Evolutionary conservation across 37 sponge, comb jelly and placozoan species (phyloP), one percentile per base, ranked within the genome.

Genomic region (Haliclona indistincta): DNA sequence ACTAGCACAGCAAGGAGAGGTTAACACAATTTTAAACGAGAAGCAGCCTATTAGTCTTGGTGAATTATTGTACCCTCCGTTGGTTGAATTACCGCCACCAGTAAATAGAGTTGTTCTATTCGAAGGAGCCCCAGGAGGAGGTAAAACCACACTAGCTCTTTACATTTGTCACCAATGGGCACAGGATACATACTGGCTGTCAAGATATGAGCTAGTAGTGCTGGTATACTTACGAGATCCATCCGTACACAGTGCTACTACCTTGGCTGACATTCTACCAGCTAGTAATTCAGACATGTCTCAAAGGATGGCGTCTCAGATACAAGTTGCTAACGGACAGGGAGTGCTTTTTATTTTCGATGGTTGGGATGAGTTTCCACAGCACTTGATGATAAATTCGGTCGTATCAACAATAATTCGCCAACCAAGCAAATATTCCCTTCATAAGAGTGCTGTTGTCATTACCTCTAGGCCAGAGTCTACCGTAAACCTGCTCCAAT

Each of bases 41-140:
- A n/a, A n/a, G n/a, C n/a, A n/a, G n/a, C n/a, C n/a, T n/a, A n/a
- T n/a, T n/a, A n/a, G n/a, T n/a, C n/a, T n/a, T n/a, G n/a, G n/a
- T n/a, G n/a, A n/a, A n/a, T n/a, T n/a, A n/a, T n/a, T n/a, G n/a
- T n/a, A n/a, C n/a, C n/a, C n/a, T n/a, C n/a, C n/a, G n/a, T n/a
- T n/a, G n/a, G n/a, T n/a, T n/a, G n/a, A n/a, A n/a, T n/a, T n/a
- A n/a, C n/a, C n/a, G n/a, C n/a, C n/a, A n/a, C n/a, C n/a, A n/a
- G n/a, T n/a, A n/a, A n/a, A n/a, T n/a, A n/a, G n/a, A n/a, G 45
- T 42, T 1, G 28, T 68, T 4, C 11, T 68, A 38, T 43, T 68
- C 1, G 69, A 68, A 68, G 69, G 69, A 0, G 69, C 69, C n/a
- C 69, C 69, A 34, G 69, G 69, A 0, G 39, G 43, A 4, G 69